Conservation (phyloP, 2,113 vertebrate genomes). For the Gasterosteus aculeatus region DNA sequence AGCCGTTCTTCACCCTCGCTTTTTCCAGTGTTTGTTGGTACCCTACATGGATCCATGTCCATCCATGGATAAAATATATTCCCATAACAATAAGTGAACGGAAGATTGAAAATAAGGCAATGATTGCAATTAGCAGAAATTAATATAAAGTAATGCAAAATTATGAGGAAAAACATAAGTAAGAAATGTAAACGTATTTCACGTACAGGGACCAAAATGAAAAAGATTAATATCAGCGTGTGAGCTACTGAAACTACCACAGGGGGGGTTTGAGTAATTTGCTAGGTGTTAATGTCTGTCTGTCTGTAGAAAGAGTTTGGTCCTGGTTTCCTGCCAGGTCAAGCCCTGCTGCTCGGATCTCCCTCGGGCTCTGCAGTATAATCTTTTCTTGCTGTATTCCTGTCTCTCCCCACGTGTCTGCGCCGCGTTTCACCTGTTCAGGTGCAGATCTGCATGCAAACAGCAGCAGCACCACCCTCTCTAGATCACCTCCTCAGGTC, state of each 20-base stretch:
- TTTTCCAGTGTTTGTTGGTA: background rate
- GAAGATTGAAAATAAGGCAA: background rate
- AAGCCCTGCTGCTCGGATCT: background rate
- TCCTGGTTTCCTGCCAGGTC: background rate
- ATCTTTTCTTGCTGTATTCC: background rate
- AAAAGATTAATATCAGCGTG: background rate
- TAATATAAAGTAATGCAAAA: background rate
- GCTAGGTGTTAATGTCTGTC: too few relatives aligned
- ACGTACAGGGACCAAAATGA: background rate
- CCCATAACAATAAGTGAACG: background rate
- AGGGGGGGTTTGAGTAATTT: too few relatives aligned
- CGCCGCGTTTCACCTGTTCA: background rate
- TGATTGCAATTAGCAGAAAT: background rate
- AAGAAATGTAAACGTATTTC: background rate
- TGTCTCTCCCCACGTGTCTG: background rate
- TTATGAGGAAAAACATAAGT: background rate
- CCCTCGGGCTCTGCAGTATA: background rate
- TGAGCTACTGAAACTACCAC: too few relatives aligned
- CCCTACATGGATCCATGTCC: conserved; percentile 1
- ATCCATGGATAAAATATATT: background rate
- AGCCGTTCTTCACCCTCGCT: background rate
- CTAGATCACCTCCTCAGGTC: background rate
- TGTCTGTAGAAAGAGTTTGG: too few relatives aligned
- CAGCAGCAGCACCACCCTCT: background rate
- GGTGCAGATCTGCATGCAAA: background rate